These are phyloP conservation scores for Erythrocercus mccallii DNA, from an alignment of 2,113 vertebrate species.

Conservation along the genomic window DNA sequence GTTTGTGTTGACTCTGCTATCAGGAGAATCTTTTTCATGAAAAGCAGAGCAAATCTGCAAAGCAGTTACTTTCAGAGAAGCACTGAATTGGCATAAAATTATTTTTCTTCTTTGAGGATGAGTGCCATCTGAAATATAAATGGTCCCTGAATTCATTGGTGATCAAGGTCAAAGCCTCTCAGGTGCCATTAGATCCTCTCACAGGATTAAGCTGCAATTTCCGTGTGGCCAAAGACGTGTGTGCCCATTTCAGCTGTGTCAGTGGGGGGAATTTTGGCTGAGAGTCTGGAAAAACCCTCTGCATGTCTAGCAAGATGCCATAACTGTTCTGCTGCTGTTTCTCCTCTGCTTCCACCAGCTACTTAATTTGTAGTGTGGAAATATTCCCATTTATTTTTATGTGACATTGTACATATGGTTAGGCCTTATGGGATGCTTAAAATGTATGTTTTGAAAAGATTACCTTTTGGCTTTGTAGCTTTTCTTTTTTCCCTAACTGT, in stretches of 20 bases:
- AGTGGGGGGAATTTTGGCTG: neutral
- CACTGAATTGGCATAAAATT: neutral
- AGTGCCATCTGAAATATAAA: neutral
- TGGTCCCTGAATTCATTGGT: neutral
- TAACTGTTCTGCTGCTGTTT: neutral
- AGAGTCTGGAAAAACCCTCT: neutral
- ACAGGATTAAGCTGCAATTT: neutral
- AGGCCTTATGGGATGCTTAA: conserved; percentile 37
- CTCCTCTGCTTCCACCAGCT: conserved; percentile 12
- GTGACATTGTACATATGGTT: neutral
- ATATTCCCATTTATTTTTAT: conserved; percentile 21
- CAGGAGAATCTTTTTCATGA: neutral
- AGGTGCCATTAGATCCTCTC: neutral
- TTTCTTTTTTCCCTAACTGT: neutral
- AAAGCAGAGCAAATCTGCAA: neutral
- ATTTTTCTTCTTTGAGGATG: neutral
- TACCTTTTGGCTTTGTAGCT: conserved; percentile 20
- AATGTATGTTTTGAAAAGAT: conserved; percentile 12
- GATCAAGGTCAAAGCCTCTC: neutral
- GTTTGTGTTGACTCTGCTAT: fast-evolving
- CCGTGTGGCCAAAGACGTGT: neutral
- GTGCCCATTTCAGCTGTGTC: neutral
- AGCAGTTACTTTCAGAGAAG: neutral
- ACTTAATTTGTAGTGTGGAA: conserved; percentile 22
- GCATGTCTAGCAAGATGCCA: neutral